Percentiles rank a stretch among this genome's conserved stretches.
phyloP scores from a whole-genome alignment of 2,888 invertebrate genomes.

The Noctua pronuba region DNA sequence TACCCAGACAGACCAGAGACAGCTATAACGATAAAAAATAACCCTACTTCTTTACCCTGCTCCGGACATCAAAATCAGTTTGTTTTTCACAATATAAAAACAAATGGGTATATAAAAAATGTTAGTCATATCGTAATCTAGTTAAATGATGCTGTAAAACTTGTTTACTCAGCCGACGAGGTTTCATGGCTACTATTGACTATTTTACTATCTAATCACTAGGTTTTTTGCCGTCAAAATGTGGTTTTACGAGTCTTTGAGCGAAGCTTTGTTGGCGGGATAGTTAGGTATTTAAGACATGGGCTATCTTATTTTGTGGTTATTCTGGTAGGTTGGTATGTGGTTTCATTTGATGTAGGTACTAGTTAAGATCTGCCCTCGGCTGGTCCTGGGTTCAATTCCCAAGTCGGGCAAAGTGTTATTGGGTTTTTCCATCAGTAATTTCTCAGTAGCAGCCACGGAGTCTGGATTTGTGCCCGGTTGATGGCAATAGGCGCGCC shows the following conservation, averaged over 20 bases:
- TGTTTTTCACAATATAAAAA: slow-evolving; percentile 59
- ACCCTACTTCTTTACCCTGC: slow-evolving; percentile 14
- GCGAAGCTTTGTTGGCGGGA: background rate
- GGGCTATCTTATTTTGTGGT: background rate
- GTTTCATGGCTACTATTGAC: slow-evolving; percentile 49
- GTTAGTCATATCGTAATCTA: slow-evolving; percentile 56
- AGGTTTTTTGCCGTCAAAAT: slow-evolving; percentile 39
- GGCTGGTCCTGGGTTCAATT: too few relatives aligned
- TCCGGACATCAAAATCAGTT: slow-evolving; percentile 41
- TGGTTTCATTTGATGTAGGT: background rate
- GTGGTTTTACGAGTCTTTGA: slow-evolving; percentile 39
- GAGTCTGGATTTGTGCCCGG: too few relatives aligned
- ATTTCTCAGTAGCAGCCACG: too few relatives aligned
- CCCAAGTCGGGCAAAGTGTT: too few relatives aligned
- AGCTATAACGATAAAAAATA: slow-evolving; percentile 25
- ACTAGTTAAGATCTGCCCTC: background rate
- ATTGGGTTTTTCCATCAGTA: too few relatives aligned
- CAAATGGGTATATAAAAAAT: slow-evolving; percentile 57
- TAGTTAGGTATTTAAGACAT: slow-evolving; percentile 11
- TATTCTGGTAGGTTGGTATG: background rate
- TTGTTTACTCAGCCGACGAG: slow-evolving; percentile 58
- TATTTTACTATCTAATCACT: slow-evolving; percentile 56
- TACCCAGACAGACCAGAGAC: slow-evolving; percentile 2
- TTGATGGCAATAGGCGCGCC: too few relatives aligned
- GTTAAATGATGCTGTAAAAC: slow-evolving; percentile 62